Base-by-base conservation (phyloP, 2,888 invertebrate species). In the Lepidochrysops patricia region DNA sequence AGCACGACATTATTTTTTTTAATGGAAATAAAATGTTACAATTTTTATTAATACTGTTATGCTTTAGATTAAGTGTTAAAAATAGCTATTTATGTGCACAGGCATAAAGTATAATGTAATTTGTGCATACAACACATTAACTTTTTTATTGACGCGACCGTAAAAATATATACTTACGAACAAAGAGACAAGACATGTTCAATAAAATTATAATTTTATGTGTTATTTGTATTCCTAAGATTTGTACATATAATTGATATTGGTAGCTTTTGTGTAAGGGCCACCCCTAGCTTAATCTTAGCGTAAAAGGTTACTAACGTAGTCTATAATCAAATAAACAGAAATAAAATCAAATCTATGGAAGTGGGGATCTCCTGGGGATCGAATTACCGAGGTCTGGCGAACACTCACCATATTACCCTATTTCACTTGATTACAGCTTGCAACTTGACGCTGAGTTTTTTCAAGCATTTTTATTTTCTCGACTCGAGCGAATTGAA, bases 351-450 rank as follows among this genome's bases (percentile, higher is more conserved):
- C 61, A 70, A 75, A 73, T 71, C 68, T 68, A 65, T 70, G 61
- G 66, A 66, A 63, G 64, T 66, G 65, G 64, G 67, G 64, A 69
- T 71, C 73, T 52, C 66, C 69, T 49, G 59, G 64, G 64, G 67
- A 67, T 68, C 61, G 66, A 70, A 75, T 74, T 72, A 72, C 69
- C 57, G 62, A 60, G 67, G 60, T 70, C 69, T 68, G 71, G 68
- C 62, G 60, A 69, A 70, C 72, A 72, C 73, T 74, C 69, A 65
- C 70, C 64, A 71, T 76, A 76, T 76, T 75, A 72, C 68, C 61
- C 69, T 64, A 66, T 69, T 66, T 60, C 60, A 67, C 61, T 65
- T 68, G 68, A 71, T 73, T 73, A 67, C 64, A 59, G 61, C 56
- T 59, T 61, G 58, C 59, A 64, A 34, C 57, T 62, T 63, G 63